Base-by-base conservation (phyloP, 2,797 vertebrate genomes). In the Cottoperca gobio region DNA sequence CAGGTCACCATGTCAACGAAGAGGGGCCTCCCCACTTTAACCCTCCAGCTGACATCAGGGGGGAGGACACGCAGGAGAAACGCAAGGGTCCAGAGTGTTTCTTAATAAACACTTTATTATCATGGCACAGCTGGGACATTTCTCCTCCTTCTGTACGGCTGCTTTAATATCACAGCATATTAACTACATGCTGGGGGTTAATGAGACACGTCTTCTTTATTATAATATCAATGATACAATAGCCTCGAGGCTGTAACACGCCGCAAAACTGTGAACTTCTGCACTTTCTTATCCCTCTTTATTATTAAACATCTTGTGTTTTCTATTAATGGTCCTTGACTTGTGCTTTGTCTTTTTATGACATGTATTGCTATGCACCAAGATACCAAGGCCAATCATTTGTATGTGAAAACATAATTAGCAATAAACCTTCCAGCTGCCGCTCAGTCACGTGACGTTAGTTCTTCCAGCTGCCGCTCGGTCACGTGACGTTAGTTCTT, bases 1-100 rank as follows among this genome's bases (percentile, higher is more conserved):
- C 79, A 87, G 87, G 87, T 90, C 90, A 90, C 14, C 45, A 54
- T 86, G 82, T 88, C 89, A 89, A 86, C 89, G 73, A 60, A 78
- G 55, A 87, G 67, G 57, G 79, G 57, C 63, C 83, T 73, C 77
- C 74, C 50, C 55, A 16, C 65, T 79, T 67, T 31, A 73, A 84
- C 78, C 59, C 77, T 17, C 50, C 21, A 58, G 46, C 70, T 87
- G 84, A 87, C 79, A 82, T 86, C 70, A 70, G n/a, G 63, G 45
- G 75, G 80, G 70, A 50, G 66, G 58, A 57, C 7, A 2, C 48
- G 16, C 55, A 13, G 43, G 8, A 31, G 24, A 53, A 37, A 33
- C 6, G 8, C 45, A 21, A 43, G 23, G 64, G 54, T 59, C 14
- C 35, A 73, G 59, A 50, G 69, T 72, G 61, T 14, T 39, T 81